Evolutionary conservation across 2,113 vertebrate species (phyloP).

Genomic region (Marcusenius ussheri): DNA sequence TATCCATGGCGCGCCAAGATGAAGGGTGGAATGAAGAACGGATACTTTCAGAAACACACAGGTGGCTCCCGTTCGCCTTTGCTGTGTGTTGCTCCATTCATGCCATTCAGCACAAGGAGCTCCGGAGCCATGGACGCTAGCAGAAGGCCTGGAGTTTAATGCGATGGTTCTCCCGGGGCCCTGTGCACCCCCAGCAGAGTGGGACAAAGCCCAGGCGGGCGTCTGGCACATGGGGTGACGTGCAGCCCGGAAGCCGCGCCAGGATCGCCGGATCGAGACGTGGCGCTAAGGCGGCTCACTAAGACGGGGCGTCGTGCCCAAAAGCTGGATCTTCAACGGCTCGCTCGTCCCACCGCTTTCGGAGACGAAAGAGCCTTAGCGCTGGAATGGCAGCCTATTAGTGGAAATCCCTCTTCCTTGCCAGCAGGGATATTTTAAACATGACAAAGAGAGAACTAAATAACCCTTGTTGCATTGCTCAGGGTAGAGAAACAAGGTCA

Average conservation of each 20-base stretch:
- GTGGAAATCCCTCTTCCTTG: constrained; percentile 40
- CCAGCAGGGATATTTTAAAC: constrained; percentile 32
- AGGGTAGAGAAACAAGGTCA: constrained; percentile 5
- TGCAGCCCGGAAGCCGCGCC: background rate
- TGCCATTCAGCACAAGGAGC: background rate
- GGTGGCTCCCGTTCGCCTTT: background rate
- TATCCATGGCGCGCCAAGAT: background rate
- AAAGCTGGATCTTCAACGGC: constrained; percentile 37
- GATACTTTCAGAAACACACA: background rate
- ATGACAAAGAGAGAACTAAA: constrained; percentile 18
- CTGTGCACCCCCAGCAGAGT: background rate
- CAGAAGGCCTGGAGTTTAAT: background rate
- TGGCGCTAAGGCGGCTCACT: constrained; percentile 27
- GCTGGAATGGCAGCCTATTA: constrained; percentile 35
- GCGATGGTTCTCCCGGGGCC: background rate
- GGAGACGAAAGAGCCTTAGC: constrained; percentile 35
- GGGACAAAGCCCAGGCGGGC: constrained; percentile 19
- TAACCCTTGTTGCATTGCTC: constrained; percentile 19
- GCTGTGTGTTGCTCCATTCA: background rate
- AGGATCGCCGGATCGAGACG: background rate
- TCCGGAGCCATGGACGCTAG: background rate
- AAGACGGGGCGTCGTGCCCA: constrained; percentile 49
- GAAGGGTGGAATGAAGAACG: background rate
- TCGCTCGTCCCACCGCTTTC: constrained; percentile 42
- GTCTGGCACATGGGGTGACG: constrained; percentile 39